These are phyloP conservation scores for Punctoribates punctum DNA, from an alignment of 2,888 invertebrate species.

Conservation along the genomic window DNA sequence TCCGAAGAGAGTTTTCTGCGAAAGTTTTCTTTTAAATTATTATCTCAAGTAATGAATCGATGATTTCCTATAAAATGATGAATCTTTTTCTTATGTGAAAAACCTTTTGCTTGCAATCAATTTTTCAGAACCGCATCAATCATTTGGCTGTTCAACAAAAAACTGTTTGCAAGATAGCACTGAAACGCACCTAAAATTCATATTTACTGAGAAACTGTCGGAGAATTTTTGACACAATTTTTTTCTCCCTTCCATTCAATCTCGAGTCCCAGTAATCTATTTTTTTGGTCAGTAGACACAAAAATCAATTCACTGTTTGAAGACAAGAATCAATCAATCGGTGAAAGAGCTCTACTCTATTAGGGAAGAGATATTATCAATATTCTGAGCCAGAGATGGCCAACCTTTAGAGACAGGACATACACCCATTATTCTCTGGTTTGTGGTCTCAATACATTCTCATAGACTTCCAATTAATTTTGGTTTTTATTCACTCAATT, in stretches of 20 bases:
- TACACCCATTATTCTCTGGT: too few species aligned
- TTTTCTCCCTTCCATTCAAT: neutral
- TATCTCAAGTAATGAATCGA: conserved; percentile 22
- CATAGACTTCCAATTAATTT: too few species aligned
- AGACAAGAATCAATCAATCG: conserved; percentile 10
- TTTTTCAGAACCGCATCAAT: conserved; percentile 1
- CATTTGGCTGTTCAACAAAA: neutral
- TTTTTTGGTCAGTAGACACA: neutral
- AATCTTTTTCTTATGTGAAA: conserved; percentile 18
- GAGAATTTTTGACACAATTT: conserved; percentile 2
- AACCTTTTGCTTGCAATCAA: neutral
- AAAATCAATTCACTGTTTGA: neutral
- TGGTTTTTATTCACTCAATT: too few species aligned
- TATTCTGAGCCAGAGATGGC: neutral
- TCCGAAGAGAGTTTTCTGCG: neutral
- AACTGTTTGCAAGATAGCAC: neutral
- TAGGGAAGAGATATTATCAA: neutral
- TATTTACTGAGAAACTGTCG: neutral
- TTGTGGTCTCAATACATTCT: too few species aligned
- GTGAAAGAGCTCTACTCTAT: neutral
- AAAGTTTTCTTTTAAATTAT: conserved; percentile 21
- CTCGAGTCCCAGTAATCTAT: conserved; percentile 16
- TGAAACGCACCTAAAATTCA: neutral
- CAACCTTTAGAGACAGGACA: too few species aligned
- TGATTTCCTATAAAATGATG: conserved; percentile 23